phyloP scores from a whole-genome alignment of 2,888 invertebrate genomes.

The Cloeon dipterum region DNA sequence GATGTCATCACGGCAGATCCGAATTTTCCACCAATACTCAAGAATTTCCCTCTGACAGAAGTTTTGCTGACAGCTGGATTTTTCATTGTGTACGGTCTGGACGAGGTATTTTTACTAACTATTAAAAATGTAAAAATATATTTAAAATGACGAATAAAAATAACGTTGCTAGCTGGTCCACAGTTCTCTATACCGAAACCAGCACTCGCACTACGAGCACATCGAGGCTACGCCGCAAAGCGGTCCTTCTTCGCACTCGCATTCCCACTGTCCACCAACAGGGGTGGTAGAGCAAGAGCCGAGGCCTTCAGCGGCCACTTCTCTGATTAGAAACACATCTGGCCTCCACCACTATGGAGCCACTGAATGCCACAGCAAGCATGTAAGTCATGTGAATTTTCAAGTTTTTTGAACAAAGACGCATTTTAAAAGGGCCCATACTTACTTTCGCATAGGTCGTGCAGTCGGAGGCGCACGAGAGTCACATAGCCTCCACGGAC shows the following conservation, averaged over 20 bases:
- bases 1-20: background rate
- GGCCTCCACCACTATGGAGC: background rate
- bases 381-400: too few species aligned
- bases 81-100: conserved; percentile 1
- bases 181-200: conserved; percentile 1
- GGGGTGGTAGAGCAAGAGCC: background rate
- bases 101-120: too few species aligned
- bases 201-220: background rate
- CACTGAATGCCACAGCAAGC: background rate
- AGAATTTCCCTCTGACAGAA: background rate
- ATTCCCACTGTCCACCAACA: background rate
- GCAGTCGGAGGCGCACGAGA: too few species aligned
- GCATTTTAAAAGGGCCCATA: too few species aligned
- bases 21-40: background rate
- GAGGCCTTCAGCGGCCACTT: background rate
- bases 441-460: too few species aligned
- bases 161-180: background rate
- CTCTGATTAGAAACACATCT: background rate
- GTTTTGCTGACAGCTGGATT: background rate
- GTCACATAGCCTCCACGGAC: too few species aligned
- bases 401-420: too few species aligned
- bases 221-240: background rate
- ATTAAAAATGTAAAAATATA: too few species aligned
- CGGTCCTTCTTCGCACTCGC: background rate
- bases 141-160: too few species aligned